These are phyloP conservation scores for Aquatica leii DNA, from an alignment of 2,888 invertebrate species.

Conservation along the genomic window DNA sequence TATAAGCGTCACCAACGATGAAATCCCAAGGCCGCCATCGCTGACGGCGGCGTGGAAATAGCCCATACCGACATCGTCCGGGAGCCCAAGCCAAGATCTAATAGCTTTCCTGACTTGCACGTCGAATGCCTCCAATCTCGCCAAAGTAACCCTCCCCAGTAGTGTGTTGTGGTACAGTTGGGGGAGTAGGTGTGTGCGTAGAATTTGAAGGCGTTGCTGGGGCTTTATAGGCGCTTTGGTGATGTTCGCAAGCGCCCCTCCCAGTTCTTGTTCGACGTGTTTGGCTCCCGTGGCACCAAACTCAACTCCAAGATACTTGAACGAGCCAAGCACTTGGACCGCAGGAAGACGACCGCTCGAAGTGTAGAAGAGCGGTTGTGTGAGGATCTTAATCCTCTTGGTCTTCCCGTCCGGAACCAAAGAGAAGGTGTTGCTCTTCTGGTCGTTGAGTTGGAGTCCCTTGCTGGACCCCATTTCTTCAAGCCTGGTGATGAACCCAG, in stretches of 20 bases:
- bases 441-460: constrained; percentile 37
- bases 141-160: constrained; percentile 38
- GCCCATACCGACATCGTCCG: too few species aligned
- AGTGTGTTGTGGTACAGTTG: constrained; percentile 47
- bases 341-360: too few species aligned
- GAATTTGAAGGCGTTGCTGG: constrained; percentile 48
- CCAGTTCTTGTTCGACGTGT: constrained; percentile 14
- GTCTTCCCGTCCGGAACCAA: constrained; percentile 46
- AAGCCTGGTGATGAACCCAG: too few species aligned
- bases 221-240: constrained; percentile 49
- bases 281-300: constrained; percentile 43
- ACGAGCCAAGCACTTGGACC: background rate
- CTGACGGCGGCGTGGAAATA: too few species aligned
- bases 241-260: constrained; percentile 43
- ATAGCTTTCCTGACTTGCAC: constrained; percentile 45
- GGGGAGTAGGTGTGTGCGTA: constrained; percentile 48
- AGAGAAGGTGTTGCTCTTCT: constrained; percentile 46
- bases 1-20: constrained; percentile 40
- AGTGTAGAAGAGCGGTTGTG: constrained; percentile 1
- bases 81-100: constrained; percentile 49
- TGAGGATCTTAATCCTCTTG: constrained; percentile 18
- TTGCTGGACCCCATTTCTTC: constrained; percentile 24
- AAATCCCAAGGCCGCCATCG: constrained; percentile 40
- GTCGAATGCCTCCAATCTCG: constrained; percentile 46
- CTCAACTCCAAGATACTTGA: constrained; percentile 45